A percentile compares a stretch with the other conserved stretches of the same genome.
Conservation (phyloP, 2,888 invertebrate species). For the Mechanitis messenoides region DNA sequence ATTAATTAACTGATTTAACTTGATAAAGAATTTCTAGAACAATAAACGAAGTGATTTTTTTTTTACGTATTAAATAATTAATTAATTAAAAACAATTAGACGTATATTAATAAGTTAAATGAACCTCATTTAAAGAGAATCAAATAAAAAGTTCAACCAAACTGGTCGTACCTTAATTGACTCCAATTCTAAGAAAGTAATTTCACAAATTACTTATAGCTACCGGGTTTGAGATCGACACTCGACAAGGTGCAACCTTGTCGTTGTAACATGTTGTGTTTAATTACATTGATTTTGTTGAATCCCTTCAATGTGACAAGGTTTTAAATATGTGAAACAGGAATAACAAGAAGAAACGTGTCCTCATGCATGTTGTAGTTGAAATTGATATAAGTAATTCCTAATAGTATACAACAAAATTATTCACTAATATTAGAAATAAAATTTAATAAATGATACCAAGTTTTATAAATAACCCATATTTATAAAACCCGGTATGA, state of each 20-base stretch:
- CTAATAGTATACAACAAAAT: constrained; percentile 11
- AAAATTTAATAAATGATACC: too few relatives aligned
- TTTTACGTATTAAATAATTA: too few relatives aligned
- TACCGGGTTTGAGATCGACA: constrained; percentile 70
- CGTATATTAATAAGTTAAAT: too few relatives aligned
- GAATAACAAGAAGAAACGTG: constrained; percentile 47
- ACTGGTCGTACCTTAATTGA: constrained; percentile 58
- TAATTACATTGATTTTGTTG: constrained; percentile 3
- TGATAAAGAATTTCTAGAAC: too few relatives aligned
- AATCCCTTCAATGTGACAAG: constrained; percentile 42
- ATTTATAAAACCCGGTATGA: too few relatives aligned
- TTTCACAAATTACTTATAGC: constrained; percentile 76
- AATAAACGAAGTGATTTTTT: too few relatives aligned
- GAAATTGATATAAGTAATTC: constrained; percentile 43
- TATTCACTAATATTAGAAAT: not conserved
- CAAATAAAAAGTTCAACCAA: constrained; percentile 31
- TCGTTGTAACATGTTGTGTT: constrained; percentile 35
- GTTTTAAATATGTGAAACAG: constrained; percentile 49
- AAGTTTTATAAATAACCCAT: too few relatives aligned
- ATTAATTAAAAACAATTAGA: too few relatives aligned
- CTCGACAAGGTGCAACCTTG: constrained; percentile 49
- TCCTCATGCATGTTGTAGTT: constrained; percentile 46
- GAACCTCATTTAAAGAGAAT: constrained; percentile 15
- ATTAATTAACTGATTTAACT: too few relatives aligned
- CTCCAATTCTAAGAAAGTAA: constrained; percentile 74